Percentiles rank a stretch among this genome's conserved stretches.
These are phyloP conservation scores for Lacanobia oleracea DNA, from an alignment of 2,888 invertebrate genomes.

Conservation along the genomic window DNA sequence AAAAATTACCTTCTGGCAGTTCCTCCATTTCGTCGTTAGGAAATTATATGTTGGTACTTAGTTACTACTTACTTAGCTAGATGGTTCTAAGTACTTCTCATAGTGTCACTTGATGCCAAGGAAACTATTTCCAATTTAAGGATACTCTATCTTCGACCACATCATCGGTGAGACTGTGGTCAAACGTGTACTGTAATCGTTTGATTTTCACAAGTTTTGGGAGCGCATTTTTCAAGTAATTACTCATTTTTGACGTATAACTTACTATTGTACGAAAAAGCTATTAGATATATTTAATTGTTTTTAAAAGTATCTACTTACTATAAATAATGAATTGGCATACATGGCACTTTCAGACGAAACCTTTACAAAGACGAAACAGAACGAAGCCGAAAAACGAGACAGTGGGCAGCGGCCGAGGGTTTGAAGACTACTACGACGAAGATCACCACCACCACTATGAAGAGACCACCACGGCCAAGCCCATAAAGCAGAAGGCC, in stretches of 20 bases:
- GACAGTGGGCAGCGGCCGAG: constrained; percentile 78
- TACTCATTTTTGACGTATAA: not conserved
- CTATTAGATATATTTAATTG: too few species aligned
- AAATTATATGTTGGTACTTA: too few species aligned
- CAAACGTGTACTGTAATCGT: not conserved
- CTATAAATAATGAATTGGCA: constrained; percentile 13
- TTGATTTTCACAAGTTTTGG: not conserved
- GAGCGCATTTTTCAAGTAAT: not conserved
- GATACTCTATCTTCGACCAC: too few species aligned
- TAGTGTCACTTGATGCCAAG: not conserved
- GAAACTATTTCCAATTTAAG: not conserved
- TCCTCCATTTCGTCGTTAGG: not conserved
- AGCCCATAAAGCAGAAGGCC: constrained; percentile 89
- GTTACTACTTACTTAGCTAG: too few species aligned
- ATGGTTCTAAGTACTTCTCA: not conserved
- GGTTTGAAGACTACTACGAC: constrained; percentile 87
- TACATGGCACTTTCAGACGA: constrained; percentile 67
- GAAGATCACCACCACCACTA: constrained; percentile 82
- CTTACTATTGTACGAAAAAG: too few species aligned
- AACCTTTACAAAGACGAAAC: constrained; percentile 58
- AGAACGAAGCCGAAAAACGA: constrained; percentile 66
- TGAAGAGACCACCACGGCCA: constrained; percentile 82
- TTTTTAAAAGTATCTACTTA: not conserved
- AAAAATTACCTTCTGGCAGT: not conserved
- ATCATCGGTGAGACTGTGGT: too few species aligned